These are phyloP conservation scores for Phortica magna DNA, from an alignment of 2,888 invertebrate species.

Conservation along the genomic window DNA sequence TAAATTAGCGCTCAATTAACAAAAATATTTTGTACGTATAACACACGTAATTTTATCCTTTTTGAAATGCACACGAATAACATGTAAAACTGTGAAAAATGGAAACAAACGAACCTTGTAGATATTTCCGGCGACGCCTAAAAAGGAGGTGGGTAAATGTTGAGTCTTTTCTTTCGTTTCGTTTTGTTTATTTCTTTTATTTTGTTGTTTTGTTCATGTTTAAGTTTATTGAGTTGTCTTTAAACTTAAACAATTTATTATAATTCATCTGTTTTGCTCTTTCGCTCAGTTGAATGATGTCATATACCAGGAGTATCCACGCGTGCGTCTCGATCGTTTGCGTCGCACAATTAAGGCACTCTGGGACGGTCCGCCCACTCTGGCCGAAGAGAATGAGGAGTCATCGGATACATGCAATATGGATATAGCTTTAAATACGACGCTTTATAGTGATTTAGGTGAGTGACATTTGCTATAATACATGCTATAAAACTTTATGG, in stretches of 20 bases:
- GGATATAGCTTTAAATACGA: constrained; percentile 76
- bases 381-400: constrained; percentile 81
- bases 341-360: constrained; percentile 79
- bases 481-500: no score
- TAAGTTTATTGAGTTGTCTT: not conserved
- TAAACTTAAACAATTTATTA: constrained; percentile 1
- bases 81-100: not conserved
- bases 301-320: constrained; percentile 79
- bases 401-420: constrained; percentile 75
- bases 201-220: constrained; percentile 19
- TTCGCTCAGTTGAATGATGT: constrained; percentile 74
- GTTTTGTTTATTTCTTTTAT: constrained; percentile 25
- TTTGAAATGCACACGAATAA: constrained; percentile 18
- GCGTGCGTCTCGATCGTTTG: constrained; percentile 84
- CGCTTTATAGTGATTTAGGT: constrained; percentile 78
- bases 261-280: constrained; percentile 1
- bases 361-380: constrained; percentile 81
- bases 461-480: constrained; percentile 53
- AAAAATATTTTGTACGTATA: constrained; percentile 6
- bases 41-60: constrained; percentile 17
- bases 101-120: constrained; percentile 47
- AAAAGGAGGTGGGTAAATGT: constrained; percentile 76
- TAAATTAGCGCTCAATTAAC: constrained; percentile 3
- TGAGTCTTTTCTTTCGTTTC: constrained; percentile 32
- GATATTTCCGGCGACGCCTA: constrained; percentile 78